Evolutionary conservation across 2,113 vertebrate species (phyloP).

Genomic region (Pygoscelis antarcticus): DNA sequence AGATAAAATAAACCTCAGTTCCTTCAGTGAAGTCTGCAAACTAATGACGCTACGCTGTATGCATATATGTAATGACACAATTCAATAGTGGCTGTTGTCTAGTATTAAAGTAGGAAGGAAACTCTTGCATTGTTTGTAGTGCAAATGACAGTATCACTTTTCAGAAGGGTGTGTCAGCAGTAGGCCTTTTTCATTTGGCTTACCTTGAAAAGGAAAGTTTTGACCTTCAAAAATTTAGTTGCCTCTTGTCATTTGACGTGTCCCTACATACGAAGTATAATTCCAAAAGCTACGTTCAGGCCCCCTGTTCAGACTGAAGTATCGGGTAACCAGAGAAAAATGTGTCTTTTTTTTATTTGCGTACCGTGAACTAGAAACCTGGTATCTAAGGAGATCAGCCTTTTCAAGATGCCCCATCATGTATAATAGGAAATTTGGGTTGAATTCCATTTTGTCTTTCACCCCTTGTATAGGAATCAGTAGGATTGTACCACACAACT

Average conservation of each 20-base stretch:
- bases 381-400: neutral
- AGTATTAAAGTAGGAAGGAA: neutral
- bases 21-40: neutral
- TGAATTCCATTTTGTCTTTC: constrained; percentile 5
- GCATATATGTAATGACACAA: neutral
- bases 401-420: neutral
- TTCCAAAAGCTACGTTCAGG: neutral
- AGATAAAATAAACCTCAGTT: neutral
- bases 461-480: neutral
- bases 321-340: neutral
- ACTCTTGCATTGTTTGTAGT: neutral
- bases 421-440: neutral
- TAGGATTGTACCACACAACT: neutral
- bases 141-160: neutral
- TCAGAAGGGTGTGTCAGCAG: neutral
- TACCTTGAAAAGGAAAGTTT: neutral
- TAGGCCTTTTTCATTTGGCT: neutral
- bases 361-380: neutral
- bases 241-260: neutral
- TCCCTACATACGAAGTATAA: neutral
- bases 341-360: neutral
- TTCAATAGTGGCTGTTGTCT: neutral
- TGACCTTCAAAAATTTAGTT: neutral
- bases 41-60: too few relatives aligned
- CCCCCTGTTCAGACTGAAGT: neutral